These are phyloP conservation scores for Caloenas nicobarica DNA, from an alignment of 2,113 vertebrate species.

Conservation along the genomic window DNA sequence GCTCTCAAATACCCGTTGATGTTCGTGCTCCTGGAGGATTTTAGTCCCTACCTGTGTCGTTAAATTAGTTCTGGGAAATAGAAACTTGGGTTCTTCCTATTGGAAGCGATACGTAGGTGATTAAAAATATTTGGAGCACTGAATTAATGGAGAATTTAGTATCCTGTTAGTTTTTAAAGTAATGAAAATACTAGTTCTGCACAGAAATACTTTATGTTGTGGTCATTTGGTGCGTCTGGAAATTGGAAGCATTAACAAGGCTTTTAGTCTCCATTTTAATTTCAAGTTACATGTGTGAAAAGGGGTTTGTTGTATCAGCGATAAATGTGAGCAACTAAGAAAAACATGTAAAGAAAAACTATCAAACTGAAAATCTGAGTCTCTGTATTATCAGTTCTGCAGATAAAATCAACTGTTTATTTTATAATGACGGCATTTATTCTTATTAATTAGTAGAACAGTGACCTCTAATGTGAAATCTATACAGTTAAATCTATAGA, in stretches of 20 bases:
- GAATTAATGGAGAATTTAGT: background rate
- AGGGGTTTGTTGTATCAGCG: rapidly evolving
- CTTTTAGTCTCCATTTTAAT: too few species aligned
- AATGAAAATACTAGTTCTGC: background rate
- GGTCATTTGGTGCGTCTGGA: background rate
- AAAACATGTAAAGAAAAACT: background rate
- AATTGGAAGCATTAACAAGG: background rate
- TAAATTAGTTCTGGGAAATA: background rate
- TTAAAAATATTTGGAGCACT: background rate
- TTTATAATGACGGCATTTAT: background rate
- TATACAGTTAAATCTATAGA: background rate
- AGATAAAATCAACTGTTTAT: background rate
- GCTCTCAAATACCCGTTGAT: background rate
- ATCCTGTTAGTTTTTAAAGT: background rate
- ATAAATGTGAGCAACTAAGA: background rate
- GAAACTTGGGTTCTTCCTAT: background rate
- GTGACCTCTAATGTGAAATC: background rate
- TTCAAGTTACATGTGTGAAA: background rate
- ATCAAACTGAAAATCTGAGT: rapidly evolving
- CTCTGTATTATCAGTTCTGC: rapidly evolving
- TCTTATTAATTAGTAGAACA: background rate
- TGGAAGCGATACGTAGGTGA: background rate
- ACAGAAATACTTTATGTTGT: background rate
- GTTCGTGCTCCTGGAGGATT: background rate
- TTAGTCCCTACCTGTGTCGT: background rate